Percentiles rank a stretch among this genome's conserved stretches.
Conservation (phyloP, 1,140 invertebrate genomes). For the Plutomurus gul region DNA sequence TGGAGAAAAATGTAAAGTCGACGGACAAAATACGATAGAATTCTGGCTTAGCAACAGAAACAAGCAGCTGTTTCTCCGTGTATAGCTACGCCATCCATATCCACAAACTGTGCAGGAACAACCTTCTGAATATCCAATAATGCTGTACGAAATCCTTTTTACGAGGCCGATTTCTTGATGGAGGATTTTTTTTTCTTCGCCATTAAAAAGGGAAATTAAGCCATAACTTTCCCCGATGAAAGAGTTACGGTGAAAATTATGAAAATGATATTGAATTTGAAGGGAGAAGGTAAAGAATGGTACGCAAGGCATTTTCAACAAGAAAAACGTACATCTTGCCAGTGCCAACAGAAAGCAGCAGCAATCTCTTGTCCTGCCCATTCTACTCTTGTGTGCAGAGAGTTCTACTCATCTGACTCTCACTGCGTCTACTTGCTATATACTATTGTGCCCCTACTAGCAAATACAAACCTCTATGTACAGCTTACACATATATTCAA, state of each 20-base stretch:
- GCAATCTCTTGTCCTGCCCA: not conserved
- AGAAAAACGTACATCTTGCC: not conserved
- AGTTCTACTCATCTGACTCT: not conserved
- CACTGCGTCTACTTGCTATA: no score
- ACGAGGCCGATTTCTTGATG: not conserved
- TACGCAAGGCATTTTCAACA: not conserved
- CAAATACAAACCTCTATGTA: no score
- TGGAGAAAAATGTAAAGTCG: not conserved
- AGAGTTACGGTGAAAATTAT: conserved; percentile 4
- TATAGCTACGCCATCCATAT: conserved; percentile 28
- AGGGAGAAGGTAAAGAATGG: not conserved
- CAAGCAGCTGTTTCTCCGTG: no score
- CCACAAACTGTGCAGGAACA: not conserved
- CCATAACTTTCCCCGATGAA: not conserved
- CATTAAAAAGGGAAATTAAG: not conserved
- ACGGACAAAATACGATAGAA: not conserved
- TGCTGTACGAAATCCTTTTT: not conserved
- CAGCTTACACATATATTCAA: conserved; percentile 11
- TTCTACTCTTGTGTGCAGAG: not conserved
- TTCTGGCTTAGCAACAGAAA: not conserved
- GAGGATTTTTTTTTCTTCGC: not conserved
- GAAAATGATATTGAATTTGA: not conserved
- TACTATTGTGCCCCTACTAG: no score
- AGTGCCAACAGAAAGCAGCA: conserved; percentile 22
- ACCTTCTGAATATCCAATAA: not conserved